These are phyloP conservation scores for Columbina picui DNA, from an alignment of 2,113 vertebrate genomes.

Conservation along the genomic window DNA sequence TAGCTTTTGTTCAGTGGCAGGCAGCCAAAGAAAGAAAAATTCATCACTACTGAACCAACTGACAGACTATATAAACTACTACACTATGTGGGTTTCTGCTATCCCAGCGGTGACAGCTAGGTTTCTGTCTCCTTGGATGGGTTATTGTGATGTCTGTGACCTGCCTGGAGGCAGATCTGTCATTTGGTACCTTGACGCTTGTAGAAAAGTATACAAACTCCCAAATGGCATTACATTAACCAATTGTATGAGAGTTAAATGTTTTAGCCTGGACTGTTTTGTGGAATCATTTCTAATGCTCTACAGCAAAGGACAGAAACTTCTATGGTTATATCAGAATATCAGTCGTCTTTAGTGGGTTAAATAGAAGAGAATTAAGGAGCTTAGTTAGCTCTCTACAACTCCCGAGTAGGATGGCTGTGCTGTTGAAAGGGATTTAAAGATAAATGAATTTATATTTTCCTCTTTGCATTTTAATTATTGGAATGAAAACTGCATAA, in stretches of 20 bases:
- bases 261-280: not conserved
- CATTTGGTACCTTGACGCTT: not conserved
- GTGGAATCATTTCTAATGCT: conserved; percentile 15
- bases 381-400: conserved; percentile 7
- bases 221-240: not conserved
- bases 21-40: conserved; percentile 49
- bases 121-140: conserved; percentile 19
- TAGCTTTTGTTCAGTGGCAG: conserved; percentile 62
- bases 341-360: conserved; percentile 21
- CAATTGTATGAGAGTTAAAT: not conserved
- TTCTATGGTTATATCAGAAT: conserved; percentile 26
- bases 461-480: conserved; percentile 24
- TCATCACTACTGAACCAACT: conserved; percentile 29
- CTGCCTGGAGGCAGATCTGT: not conserved
- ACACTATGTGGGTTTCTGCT: conserved; percentile 18
- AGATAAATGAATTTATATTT: not conserved
- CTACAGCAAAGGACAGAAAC: not conserved
- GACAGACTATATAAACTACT: conserved; percentile 38
- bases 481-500: not conserved
- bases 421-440: conserved; percentile 42
- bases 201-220: not conserved
- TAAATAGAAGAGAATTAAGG: conserved; percentile 44
- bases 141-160: conserved; percentile 29
- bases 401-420: not conserved
- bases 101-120: not conserved